Conservation (phyloP, 2,113 vertebrate genomes). For the Pseudonaja textilis region DNA sequence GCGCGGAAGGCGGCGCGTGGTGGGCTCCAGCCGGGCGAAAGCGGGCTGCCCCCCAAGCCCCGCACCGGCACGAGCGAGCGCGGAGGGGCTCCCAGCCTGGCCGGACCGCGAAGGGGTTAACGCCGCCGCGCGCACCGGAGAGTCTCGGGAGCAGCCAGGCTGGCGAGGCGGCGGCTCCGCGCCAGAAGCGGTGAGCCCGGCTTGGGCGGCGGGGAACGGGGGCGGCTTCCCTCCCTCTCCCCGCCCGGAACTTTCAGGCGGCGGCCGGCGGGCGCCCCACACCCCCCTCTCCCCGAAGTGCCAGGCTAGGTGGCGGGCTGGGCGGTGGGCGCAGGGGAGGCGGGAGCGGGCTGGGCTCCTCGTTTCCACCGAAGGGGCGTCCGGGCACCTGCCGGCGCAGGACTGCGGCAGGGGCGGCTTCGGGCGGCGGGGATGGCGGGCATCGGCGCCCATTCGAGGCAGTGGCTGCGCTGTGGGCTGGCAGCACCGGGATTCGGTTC, state of each 20-base stretch:
- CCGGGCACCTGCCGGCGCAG: not conserved
- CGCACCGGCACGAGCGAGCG: too few relatives aligned
- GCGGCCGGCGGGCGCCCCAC: not conserved
- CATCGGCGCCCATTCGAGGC: not conserved
- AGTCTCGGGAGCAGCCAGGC: not conserved
- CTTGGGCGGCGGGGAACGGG: conserved; percentile 40
- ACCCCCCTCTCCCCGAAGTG: not conserved
- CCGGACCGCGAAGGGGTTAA: conserved; percentile 59
- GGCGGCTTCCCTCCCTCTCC: not conserved
- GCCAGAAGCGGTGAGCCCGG: conserved; percentile 45
- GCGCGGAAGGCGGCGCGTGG: not conserved
- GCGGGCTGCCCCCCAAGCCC: not conserved
- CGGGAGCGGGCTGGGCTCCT: not conserved
- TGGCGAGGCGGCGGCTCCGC: not conserved
- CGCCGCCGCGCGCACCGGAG: conserved; percentile 20
- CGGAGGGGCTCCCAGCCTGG: not conserved
- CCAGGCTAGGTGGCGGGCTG: not conserved
- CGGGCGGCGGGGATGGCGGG: not conserved
- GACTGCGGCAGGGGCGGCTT: conserved; percentile 15
- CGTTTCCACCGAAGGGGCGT: not conserved
- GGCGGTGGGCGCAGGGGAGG: not conserved
- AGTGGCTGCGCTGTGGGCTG: not conserved
- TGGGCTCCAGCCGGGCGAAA: not conserved
- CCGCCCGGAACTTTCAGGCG: conserved; percentile 23
- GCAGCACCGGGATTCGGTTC: not conserved